Conservation (phyloP, 1,140 invertebrate genomes). For the Caenorhabditis tropicalis region DNA sequence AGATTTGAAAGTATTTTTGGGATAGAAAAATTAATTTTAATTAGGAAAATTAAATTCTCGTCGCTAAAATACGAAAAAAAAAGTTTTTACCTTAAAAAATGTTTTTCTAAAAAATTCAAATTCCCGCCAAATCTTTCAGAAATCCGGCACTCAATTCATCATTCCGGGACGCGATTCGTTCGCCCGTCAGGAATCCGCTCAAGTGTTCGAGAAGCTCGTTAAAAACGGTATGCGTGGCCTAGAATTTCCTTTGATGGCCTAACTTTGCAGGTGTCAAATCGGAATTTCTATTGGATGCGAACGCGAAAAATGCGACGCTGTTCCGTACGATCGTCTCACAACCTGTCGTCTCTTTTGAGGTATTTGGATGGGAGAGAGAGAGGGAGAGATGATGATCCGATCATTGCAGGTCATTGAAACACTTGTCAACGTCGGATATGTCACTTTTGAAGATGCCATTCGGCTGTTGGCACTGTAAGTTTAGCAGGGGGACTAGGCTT, state of each 20-base stretch:
- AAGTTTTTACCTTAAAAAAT: too few species aligned
- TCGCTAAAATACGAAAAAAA: too few species aligned
- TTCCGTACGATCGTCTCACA: conserved; percentile 48
- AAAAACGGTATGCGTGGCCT: not conserved
- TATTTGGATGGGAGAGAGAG: not conserved
- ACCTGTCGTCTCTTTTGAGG: conserved; percentile 22
- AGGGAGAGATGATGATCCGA: not conserved
- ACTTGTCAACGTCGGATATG: conserved; percentile 47
- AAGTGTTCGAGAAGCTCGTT: conserved; percentile 21
- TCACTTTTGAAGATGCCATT: conserved; percentile 53
- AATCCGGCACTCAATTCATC: not conserved
- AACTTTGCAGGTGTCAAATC: conserved; percentile 43
- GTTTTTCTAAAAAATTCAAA: not conserved
- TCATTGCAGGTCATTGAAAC: conserved; percentile 32
- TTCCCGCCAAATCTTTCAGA: not conserved
- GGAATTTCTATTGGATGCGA: conserved; percentile 43
- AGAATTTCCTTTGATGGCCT: too few species aligned
- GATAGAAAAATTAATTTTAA: too few species aligned
- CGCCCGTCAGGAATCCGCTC: not conserved
- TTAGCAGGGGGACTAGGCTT: not conserved
- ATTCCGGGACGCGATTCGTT: conserved; percentile 6
- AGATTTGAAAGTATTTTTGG: conserved; percentile 12
- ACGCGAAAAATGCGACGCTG: conserved; percentile 40
- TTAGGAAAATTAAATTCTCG: too few species aligned
- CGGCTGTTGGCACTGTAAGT: conserved; percentile 45